phyloP scores from a whole-genome alignment of 2,113 vertebrate genomes.

The Ceuthmochares aereus region DNA sequence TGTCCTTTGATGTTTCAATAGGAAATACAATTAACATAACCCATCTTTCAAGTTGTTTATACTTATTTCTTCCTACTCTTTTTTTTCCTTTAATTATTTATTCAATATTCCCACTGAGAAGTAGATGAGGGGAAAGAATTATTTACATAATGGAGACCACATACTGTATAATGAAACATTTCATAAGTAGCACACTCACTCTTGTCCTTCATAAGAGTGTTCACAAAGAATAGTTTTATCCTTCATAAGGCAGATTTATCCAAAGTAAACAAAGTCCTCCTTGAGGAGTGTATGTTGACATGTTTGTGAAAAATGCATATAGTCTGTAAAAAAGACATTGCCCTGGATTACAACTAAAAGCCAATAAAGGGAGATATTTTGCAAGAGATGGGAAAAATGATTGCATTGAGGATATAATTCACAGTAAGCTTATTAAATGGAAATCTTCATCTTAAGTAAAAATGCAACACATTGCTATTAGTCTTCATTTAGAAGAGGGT shows the following conservation, averaged over 20 bases:
- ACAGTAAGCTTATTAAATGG: slow-evolving; percentile 8
- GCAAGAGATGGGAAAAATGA: not conserved
- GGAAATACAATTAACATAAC: slow-evolving; percentile 53
- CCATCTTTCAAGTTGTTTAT: slow-evolving; percentile 62
- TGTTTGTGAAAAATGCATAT: slow-evolving; percentile 41
- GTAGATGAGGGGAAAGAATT: slow-evolving; percentile 46
- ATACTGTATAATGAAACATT: slow-evolving; percentile 44
- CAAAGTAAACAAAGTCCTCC: slow-evolving; percentile 55
- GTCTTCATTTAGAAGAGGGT: slow-evolving; percentile 12
- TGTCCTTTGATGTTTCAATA: slow-evolving; percentile 44
- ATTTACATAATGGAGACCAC: slow-evolving; percentile 57
- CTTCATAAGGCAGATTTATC: slow-evolving; percentile 28
- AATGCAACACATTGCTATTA: not conserved
- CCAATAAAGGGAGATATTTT: slow-evolving; percentile 10
- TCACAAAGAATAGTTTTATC: slow-evolving; percentile 59
- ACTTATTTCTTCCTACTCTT: slow-evolving; percentile 48
- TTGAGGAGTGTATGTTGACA: slow-evolving; percentile 42
- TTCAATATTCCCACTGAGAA: slow-evolving; percentile 51
- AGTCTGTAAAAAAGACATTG: not conserved
- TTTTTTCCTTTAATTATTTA: slow-evolving; percentile 40
- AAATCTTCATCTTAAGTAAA: not conserved
- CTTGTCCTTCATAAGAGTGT: slow-evolving; percentile 35
- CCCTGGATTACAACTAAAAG: slow-evolving; percentile 1
- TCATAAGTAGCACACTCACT: slow-evolving; percentile 50
- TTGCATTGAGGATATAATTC: slow-evolving; percentile 19